Conservation (phyloP, 2,113 vertebrate genomes). For the Turdus rufiventris region DNA sequence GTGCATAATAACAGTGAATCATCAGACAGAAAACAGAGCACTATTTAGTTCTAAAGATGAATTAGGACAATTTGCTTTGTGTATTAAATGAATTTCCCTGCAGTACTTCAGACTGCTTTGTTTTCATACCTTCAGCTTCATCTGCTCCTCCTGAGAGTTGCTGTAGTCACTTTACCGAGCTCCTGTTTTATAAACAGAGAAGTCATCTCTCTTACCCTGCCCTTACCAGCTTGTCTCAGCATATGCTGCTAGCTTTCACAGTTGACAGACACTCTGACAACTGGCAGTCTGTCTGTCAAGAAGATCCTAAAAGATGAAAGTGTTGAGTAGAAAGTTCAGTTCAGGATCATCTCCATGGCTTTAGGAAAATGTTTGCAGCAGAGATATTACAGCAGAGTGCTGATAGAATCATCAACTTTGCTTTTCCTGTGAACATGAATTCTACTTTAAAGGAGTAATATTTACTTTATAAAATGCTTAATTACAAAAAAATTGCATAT, state of each 20-base stretch:
- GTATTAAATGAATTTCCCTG: neutral
- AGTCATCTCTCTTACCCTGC: slow-evolving; percentile 52
- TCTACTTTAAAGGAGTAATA: neutral
- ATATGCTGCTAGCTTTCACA: slow-evolving; percentile 62
- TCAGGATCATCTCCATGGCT: slow-evolving; percentile 34
- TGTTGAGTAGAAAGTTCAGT: slow-evolving; percentile 22
- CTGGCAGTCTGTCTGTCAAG: slow-evolving; percentile 58
- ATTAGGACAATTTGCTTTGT: neutral
- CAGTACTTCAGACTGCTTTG: neutral
- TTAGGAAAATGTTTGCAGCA: neutral
- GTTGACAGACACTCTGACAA: slow-evolving; percentile 59
- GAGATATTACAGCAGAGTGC: neutral
- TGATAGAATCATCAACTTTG: neutral
- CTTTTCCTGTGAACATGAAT: neutral
- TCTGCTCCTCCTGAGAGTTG: slow-evolving; percentile 13
- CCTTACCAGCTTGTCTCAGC: slow-evolving; percentile 58
- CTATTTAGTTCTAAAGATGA: neutral
- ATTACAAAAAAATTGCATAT: neutral
- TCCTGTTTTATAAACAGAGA: slow-evolving; percentile 61
- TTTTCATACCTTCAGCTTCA: slow-evolving; percentile 16
- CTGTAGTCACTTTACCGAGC: slow-evolving; percentile 34
- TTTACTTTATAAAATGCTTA: neutral
- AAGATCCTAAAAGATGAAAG: slow-evolving; percentile 37
- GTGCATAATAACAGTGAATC: neutral
- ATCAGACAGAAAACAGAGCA: neutral